A percentile compares a stretch with the other conserved stretches of the same genome.
Evolutionary conservation across 1,140 invertebrate species (phyloP).

Genomic region (Physella acuta): DNA sequence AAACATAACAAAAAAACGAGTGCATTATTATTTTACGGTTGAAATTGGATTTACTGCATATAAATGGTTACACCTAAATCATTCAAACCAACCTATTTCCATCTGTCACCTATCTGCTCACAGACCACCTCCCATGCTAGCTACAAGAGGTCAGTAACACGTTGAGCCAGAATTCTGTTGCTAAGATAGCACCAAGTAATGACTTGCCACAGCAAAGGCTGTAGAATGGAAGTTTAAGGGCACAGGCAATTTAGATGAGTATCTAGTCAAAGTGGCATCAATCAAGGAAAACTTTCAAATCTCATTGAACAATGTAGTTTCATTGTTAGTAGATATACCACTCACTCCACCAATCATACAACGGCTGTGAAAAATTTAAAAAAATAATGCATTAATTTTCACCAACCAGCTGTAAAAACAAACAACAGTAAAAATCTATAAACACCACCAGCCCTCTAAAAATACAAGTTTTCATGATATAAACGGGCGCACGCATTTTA

Average conservation of each 20-base stretch:
- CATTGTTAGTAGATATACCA: not conserved
- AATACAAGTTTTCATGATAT: too few relatives aligned
- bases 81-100: slow-evolving; percentile 11
- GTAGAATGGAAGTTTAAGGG: slow-evolving; percentile 27
- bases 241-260: not conserved
- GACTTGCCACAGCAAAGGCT: not conserved
- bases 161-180: not conserved
- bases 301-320: slow-evolving; percentile 5
- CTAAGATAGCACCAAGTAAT: not conserved
- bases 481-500: too few relatives aligned
- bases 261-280: slow-evolving; percentile 10
- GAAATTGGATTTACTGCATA: slow-evolving; percentile 9
- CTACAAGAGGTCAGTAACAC: slow-evolving; percentile 13
- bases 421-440: too few relatives aligned
- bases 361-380: slow-evolving; percentile 1
- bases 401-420: too few relatives aligned
- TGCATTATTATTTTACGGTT: too few relatives aligned
- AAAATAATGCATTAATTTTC: too few relatives aligned
- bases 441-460: too few relatives aligned
- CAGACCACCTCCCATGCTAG: slow-evolving; percentile 18
- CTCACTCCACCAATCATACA: not conserved
- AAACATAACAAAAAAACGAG: too few relatives aligned
- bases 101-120: not conserved
- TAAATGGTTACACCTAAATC: slow-evolving; percentile 5
- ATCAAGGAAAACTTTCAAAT: slow-evolving; percentile 26